These are phyloP conservation scores for Sparidentex hasta DNA, from an alignment of 2,797 vertebrate species.

Conservation along the genomic window DNA sequence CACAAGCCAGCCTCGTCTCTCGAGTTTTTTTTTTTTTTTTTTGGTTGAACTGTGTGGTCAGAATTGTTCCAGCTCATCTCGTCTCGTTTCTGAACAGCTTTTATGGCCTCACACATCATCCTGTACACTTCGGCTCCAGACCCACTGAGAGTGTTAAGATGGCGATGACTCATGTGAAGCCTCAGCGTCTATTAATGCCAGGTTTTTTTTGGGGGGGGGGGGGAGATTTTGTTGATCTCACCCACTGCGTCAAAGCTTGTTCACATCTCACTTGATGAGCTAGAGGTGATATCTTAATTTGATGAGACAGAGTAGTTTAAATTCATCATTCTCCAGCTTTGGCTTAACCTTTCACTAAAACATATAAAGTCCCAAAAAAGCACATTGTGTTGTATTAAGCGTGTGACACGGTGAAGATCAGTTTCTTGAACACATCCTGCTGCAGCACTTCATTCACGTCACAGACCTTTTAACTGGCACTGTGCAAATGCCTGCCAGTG, in stretches of 20 bases:
- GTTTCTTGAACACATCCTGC: background rate
- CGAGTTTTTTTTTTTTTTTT: background rate
- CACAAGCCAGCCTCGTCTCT: constrained; percentile 42
- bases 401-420: background rate
- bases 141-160: constrained; percentile 48
- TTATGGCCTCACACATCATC: constrained; percentile 72
- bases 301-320: constrained; percentile 14
- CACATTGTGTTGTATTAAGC: background rate
- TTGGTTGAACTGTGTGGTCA: constrained; percentile 55
- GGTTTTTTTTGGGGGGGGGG: constrained; percentile 16
- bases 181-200: constrained; percentile 37
- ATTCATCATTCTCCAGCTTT: background rate
- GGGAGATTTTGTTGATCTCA: constrained; percentile 50
- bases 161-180: constrained; percentile 60
- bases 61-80: constrained; percentile 57
- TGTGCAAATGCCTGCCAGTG: too few relatives aligned
- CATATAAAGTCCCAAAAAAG: background rate
- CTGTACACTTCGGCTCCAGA: constrained; percentile 49
- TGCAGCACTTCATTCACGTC: too few relatives aligned
- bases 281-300: constrained; percentile 25
- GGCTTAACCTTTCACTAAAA: background rate
- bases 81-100: constrained; percentile 47
- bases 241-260: constrained; percentile 35
- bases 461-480: too few relatives aligned
- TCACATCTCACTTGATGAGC: constrained; percentile 5